Evolutionary conservation across 2,888 invertebrate genomes (phyloP).

Genomic region (Phyllotreta cruciferae): DNA sequence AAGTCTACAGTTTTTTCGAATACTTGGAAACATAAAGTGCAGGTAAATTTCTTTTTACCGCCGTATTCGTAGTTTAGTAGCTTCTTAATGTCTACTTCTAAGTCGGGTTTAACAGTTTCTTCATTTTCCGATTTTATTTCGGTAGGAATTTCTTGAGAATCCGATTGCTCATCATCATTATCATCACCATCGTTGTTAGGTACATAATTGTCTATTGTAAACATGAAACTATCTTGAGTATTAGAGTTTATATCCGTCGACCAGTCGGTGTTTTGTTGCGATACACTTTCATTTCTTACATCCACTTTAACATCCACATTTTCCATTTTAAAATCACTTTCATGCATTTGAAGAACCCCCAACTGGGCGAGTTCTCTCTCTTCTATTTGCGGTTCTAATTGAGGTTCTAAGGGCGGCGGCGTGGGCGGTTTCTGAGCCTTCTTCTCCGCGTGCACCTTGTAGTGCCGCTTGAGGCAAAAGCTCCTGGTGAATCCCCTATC

Average conservation of each 20-base stretch:
- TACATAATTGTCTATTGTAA: constrained; percentile 1
- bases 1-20: constrained; percentile 12
- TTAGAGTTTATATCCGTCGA: constrained; percentile 11
- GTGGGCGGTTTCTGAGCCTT: neutral
- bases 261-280: constrained; percentile 13
- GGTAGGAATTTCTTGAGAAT: constrained; percentile 3
- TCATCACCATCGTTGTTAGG: neutral
- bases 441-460: constrained; percentile 7
- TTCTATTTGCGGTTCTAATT: neutral
- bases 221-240: constrained; percentile 6
- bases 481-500: constrained; percentile 13
- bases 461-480: constrained; percentile 8
- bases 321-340: neutral
- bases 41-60: constrained; percentile 9
- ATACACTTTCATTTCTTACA: neutral
- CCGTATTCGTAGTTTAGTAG: constrained; percentile 12
- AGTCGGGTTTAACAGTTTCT: constrained; percentile 1
- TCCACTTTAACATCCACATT: constrained; percentile 1
- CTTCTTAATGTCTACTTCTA: constrained; percentile 12
- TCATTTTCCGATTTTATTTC: constrained; percentile 8
- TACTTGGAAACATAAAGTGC: constrained; percentile 6
- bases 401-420: neutral
- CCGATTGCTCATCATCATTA: constrained; percentile 2
- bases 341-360: neutral
- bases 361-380: neutral